A percentile compares a stretch with the other conserved stretches of the same genome.
phyloP scores from a whole-genome alignment of 2,888 invertebrate genomes.

The Exocentrus adspersus region DNA sequence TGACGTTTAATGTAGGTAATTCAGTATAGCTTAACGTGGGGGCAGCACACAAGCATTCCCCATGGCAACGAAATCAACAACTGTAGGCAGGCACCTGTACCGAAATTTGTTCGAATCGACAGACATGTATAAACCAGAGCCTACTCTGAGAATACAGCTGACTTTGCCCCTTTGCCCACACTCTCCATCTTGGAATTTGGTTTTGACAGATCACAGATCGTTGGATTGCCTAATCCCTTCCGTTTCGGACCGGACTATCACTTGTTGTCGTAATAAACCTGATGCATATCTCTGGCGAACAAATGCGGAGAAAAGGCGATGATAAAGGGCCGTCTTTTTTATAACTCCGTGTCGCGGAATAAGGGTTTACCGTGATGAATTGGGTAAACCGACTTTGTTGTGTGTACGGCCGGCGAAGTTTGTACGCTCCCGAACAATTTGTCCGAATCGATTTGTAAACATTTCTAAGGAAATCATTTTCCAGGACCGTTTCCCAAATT shows the following conservation, averaged over 20 bases:
- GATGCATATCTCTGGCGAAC: conserved; percentile 39
- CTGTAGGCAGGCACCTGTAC: too few species aligned
- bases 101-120: too few species aligned
- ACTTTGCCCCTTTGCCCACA: too few species aligned
- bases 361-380: conserved; percentile 17
- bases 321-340: conserved; percentile 34
- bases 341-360: conserved; percentile 18
- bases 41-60: too few species aligned
- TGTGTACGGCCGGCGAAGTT: not conserved
- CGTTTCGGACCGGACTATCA: not conserved
- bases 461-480: not conserved
- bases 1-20: too few species aligned
- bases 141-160: too few species aligned
- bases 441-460: not conserved
- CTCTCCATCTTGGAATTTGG: too few species aligned
- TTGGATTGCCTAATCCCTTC: too few species aligned
- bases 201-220: too few species aligned
- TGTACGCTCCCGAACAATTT: not conserved
- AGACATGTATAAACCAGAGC: too few species aligned
- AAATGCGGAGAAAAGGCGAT: conserved; percentile 29
- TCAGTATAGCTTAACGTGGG: too few species aligned
- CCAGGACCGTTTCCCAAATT: not conserved
- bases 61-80: too few species aligned
- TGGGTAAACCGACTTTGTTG: conserved; percentile 20
- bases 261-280: conserved; percentile 29